A percentile compares a stretch with the other conserved stretches of the same genome.
Conservation (phyloP, 1,140 invertebrate genomes). For the Triops longicaudatus region DNA sequence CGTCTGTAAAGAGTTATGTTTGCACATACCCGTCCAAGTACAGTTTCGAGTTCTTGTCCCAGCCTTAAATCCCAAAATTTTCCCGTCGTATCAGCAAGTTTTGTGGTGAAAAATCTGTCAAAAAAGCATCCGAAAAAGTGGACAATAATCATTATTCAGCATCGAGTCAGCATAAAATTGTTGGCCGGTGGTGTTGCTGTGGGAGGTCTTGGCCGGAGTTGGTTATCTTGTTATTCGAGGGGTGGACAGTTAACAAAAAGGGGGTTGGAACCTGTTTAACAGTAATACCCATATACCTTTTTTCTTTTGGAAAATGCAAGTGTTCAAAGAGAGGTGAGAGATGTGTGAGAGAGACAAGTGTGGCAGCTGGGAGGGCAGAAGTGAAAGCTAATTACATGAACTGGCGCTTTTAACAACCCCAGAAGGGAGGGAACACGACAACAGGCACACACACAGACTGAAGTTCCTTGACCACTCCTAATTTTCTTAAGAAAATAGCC, state of each 20-base stretch:
- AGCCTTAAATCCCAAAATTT: too few species aligned
- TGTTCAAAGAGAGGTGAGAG: too few species aligned
- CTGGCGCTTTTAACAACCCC: not conserved
- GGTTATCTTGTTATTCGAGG: not conserved
- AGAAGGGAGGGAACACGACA: not conserved
- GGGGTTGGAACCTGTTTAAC: not conserved
- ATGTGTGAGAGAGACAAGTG: not conserved
- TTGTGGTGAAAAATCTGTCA: not conserved
- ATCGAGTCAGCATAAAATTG: not conserved
- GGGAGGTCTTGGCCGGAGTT: not conserved
- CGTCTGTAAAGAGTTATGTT: too few species aligned
- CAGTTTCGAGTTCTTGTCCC: too few species aligned
- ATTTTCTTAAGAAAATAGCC: not conserved
- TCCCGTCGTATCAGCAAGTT: too few species aligned
- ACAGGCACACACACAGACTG: not conserved
- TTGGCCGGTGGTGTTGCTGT: not conserved
- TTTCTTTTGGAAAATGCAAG: not conserved
- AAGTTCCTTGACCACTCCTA: not conserved
- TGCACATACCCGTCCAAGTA: too few species aligned
- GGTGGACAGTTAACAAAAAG: not conserved
- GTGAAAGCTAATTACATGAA: not conserved
- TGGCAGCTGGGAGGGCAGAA: not conserved
- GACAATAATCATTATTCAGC: not conserved
- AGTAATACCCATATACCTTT: constrained; percentile 3
- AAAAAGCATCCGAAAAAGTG: not conserved